Evolutionary conservation across 2,797 vertebrate genomes (phyloP).

Genomic region (Danio kyathit): DNA sequence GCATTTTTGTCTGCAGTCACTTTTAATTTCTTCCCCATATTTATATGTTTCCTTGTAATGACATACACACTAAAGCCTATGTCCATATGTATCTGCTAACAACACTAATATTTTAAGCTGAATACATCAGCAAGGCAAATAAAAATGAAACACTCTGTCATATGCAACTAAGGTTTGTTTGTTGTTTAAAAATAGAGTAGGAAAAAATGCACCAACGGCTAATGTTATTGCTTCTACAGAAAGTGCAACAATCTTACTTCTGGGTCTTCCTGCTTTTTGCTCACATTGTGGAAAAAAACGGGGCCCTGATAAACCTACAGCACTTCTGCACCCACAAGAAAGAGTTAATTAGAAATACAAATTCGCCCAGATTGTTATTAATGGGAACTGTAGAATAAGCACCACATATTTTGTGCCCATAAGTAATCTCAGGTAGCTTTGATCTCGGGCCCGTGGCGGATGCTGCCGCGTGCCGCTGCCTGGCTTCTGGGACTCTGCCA

Average conservation of each 20-base stretch:
- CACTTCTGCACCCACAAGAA: conserved; percentile 88
- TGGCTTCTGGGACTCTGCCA: conserved; percentile 95
- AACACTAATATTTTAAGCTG: background rate
- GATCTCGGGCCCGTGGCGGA: conserved; percentile 95
- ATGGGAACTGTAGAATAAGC: conserved; percentile 91
- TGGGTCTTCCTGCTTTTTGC: conserved; percentile 73
- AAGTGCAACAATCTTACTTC: conserved; percentile 78
- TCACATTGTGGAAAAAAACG: conserved; percentile 29
- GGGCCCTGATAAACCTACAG: conserved; percentile 80
- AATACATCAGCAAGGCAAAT: background rate
- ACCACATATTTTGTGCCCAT: conserved; percentile 97
- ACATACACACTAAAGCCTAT: background rate
- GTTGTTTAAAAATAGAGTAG: conserved; percentile 23
- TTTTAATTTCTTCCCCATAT: too few relatives aligned
- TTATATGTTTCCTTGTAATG: background rate
- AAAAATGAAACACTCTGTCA: conserved; percentile 10
- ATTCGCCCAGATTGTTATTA: conserved; percentile 99
- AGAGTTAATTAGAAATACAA: conserved; percentile 99
- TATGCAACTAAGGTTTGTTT: conserved; percentile 34
- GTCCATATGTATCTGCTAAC: background rate
- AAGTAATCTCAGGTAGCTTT: conserved; percentile 99
- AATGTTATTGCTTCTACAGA: conserved; percentile 73
- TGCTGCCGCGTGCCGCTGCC: conserved; percentile 90
- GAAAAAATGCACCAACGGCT: conserved; percentile 50
- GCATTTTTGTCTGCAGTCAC: too few relatives aligned